Base-by-base conservation (phyloP, 1,140 invertebrate species). In the Tenebrio molitor region DNA sequence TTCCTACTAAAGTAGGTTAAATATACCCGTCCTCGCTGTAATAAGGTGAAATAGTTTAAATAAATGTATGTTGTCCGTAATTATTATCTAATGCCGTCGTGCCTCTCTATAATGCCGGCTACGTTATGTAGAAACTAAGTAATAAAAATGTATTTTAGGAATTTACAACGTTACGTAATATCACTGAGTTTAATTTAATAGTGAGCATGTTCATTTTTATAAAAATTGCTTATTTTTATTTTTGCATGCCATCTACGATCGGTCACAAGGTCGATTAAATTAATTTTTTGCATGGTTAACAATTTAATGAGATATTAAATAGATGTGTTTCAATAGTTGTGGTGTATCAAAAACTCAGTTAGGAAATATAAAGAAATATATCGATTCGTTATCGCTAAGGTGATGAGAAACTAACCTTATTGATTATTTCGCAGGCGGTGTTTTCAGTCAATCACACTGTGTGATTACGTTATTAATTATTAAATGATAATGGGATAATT, bases 361-460 rank as follows among this genome's bases (percentile, higher is more conserved):
- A n/a, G n/a, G 12, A 39, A 2, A 15, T 29, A 14, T 4, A 29
- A 29, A 29, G 5, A 29, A 15, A 58, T 29, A 15, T 53, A 58
- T 29, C 29, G 23, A 29, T 58, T 58, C 8, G 25, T 29, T 29
- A 8, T 29, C 10, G n/a, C n/a, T 23, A 14, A 21, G 17, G n/a
- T 58, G 3, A 12, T 25, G 21, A 23, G 10, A 53, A 58, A 29
- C 50, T 58, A 25, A 58, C 50, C 50, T 58, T 58, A 58, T 58
- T 29, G 50, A 58, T 58, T 58, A 25, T 58, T 58, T 14, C 50
- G 29, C 50, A 12, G 50, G 50, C 23, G 50, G 23, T 58, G 50
- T 58, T 39, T 39, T 39, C 36, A n/a, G n/a, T n/a, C n/a, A 33
- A 33, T 12, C 36, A 39, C 5, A 12, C 12, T 7, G 8, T 50